These are phyloP conservation scores for Sciurus carolinensis DNA, from an alignment of 2,797 vertebrate species.

Conservation along the genomic window DNA sequence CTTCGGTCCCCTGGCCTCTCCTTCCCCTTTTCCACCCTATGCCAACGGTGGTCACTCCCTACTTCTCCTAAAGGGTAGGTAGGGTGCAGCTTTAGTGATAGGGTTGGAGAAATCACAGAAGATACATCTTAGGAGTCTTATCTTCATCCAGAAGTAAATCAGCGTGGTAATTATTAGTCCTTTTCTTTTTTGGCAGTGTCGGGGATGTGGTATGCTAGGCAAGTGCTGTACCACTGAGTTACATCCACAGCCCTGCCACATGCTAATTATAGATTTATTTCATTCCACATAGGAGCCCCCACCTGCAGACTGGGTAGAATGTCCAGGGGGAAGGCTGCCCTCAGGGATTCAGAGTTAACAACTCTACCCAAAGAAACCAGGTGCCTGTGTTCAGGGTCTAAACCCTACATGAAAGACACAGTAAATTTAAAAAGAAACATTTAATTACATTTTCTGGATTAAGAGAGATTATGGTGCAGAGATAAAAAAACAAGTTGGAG, in stretches of 20 bases:
- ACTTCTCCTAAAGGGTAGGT: background rate
- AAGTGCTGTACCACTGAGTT: background rate
- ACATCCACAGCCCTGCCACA: background rate
- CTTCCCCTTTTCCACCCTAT: background rate
- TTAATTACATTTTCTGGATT: background rate
- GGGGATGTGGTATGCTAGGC: no score
- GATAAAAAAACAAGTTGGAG: background rate
- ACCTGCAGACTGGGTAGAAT: background rate
- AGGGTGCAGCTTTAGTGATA: background rate
- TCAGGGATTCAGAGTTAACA: background rate
- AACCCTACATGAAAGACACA: background rate
- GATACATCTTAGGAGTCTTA: background rate
- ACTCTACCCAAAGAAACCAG: background rate
- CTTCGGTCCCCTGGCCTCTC: background rate
- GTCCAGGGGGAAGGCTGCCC: background rate
- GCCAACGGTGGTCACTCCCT: background rate
- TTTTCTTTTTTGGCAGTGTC: no score
- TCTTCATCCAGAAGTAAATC: background rate
- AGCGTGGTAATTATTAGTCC: background rate
- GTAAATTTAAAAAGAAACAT: slow-evolving; percentile 18
- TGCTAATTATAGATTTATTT: rapidly evolving
- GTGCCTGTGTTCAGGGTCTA: background rate
- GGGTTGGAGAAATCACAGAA: background rate
- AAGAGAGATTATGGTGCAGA: background rate
- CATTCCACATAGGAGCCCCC: background rate